Base-by-base conservation (phyloP, 2,113 vertebrate genomes). In the Colius striatus region DNA sequence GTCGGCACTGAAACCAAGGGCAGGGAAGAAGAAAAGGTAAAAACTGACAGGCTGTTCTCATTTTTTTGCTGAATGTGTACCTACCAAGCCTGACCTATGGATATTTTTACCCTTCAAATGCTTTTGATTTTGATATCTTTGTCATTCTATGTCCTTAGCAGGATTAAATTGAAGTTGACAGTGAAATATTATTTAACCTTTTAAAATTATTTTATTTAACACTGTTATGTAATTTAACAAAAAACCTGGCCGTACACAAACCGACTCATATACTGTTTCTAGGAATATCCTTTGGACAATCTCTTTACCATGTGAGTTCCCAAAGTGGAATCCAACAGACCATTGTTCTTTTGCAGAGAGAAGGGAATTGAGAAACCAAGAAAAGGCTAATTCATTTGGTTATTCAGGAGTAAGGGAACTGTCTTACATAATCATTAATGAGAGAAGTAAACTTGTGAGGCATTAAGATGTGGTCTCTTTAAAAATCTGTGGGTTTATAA, bases 161-260 rank as follows among this genome's bases (percentile, higher is more conserved):
- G 15, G 10, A n/a, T 43, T 61, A 72, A 53, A 9, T 48, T 77
- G 36, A 80, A 53, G 9, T 0, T 68, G 16, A 38, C 0, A 0
- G 41, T 84, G 21, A 70, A 62, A 22, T 47, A 34, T 38, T 66
- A 83, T 66, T 95, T 89, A 53, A 50, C 10, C 32, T 91, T 84
- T 68, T 8, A 63, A 81, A 83, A 87, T 20, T 50, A 18, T 34
- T 84, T 68, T 55, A 77, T 61, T 34, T 76, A 53, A 60, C 1
- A 1, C 6, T 65, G 11, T 65, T 43, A 34, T 2, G n/a, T 58
- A 73, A 36, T 75, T 67, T 30, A 54, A 47, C 9, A 27, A 89
- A 87, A 73, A 36, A 21, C n/a, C 16, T 25, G 11, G 19, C n/a
- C 0, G 1, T n/a, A 32, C 9, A 43, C 19, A 55, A 82, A 68